Evolutionary conservation across 2,888 invertebrate genomes (phyloP).

Genomic region (Saturnia japonica): DNA sequence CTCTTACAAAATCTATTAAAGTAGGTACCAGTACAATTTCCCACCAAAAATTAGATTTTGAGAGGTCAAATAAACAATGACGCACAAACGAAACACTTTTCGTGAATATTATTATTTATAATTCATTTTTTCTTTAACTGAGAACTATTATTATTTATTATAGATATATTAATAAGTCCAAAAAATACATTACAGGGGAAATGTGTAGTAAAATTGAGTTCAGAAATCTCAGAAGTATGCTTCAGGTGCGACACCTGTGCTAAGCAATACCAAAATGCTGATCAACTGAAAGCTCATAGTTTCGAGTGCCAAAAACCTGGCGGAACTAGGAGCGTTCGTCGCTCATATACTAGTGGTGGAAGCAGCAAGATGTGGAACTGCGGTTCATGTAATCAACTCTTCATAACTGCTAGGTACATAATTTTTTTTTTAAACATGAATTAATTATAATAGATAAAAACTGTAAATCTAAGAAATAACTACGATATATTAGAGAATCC

Average conservation of each 20-base stretch:
- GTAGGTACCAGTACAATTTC: neutral
- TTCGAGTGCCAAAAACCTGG: constrained; percentile 43
- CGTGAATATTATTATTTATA: neutral
- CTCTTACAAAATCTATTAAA: too few relatives aligned
- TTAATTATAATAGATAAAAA: too few relatives aligned
- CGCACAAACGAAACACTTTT: neutral
- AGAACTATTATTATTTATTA: too few relatives aligned
- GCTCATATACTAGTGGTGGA: constrained; percentile 50
- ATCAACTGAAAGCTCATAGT: constrained; percentile 52
- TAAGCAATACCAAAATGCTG: constrained; percentile 48
- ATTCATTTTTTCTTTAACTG: too few relatives aligned
- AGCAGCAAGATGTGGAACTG: constrained; percentile 77
- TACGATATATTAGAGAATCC: too few relatives aligned
- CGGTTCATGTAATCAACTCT: constrained; percentile 75
- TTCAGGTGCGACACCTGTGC: constrained; percentile 55
- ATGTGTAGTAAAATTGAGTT: constrained; percentile 34
- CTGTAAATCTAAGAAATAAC: too few relatives aligned
- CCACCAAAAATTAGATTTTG: neutral
- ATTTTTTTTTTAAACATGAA: too few relatives aligned
- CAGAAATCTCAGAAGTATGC: constrained; percentile 39
- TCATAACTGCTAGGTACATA: constrained; percentile 68
- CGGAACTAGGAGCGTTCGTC: constrained; percentile 39
- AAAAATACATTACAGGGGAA: constrained; percentile 28
- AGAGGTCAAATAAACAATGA: neutral
- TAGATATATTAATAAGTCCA: too few relatives aligned